Percentiles rank a stretch among this genome's conserved stretches.
These are phyloP conservation scores for Blastomussa wellsi DNA, from an alignment of 92 coral and sea anemone species.

Conservation along the genomic window DNA sequence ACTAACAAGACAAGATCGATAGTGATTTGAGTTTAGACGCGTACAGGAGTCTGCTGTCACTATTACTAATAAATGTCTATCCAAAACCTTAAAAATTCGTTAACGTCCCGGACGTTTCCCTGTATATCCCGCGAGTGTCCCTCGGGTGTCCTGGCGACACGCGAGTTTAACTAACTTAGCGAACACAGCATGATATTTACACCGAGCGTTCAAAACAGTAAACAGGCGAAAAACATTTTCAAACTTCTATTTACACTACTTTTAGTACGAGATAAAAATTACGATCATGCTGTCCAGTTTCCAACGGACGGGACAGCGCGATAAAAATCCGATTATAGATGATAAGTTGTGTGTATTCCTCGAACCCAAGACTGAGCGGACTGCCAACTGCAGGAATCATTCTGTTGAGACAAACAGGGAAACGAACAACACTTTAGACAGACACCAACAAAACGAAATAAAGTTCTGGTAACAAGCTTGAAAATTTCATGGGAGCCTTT, in stretches of 20 bases:
- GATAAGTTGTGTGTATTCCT: constrained; percentile 8
- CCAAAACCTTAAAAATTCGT: constrained; percentile 1
- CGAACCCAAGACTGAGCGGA: not conserved
- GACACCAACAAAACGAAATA: not conserved
- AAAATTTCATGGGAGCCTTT: not conserved
- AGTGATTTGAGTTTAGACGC: constrained; percentile 27
- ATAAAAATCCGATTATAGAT: constrained; percentile 30
- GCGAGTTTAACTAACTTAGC: not conserved
- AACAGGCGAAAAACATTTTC: constrained; percentile 27
- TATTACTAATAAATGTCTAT: not conserved
- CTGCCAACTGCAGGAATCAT: constrained; percentile 5
- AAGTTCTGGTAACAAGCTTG: not conserved
- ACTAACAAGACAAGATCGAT: constrained; percentile 4
- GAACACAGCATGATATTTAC: constrained; percentile 26
- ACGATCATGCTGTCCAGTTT: constrained; percentile 19
- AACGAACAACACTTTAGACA: not conserved
- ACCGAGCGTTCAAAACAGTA: constrained; percentile 33
- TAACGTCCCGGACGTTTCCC: constrained; percentile 29
- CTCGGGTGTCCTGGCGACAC: not conserved
- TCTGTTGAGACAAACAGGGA: constrained; percentile 23
- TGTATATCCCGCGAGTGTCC: constrained; percentile 1
- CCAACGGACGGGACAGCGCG: constrained; percentile 10
- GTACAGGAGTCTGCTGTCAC: not conserved
- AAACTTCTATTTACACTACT: constrained; percentile 46
- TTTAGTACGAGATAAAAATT: constrained; percentile 38